Percentiles rank a stretch among this genome's conserved stretches.
Conservation (phyloP, 2,113 vertebrate species). For the Cervus canadensis region DNA sequence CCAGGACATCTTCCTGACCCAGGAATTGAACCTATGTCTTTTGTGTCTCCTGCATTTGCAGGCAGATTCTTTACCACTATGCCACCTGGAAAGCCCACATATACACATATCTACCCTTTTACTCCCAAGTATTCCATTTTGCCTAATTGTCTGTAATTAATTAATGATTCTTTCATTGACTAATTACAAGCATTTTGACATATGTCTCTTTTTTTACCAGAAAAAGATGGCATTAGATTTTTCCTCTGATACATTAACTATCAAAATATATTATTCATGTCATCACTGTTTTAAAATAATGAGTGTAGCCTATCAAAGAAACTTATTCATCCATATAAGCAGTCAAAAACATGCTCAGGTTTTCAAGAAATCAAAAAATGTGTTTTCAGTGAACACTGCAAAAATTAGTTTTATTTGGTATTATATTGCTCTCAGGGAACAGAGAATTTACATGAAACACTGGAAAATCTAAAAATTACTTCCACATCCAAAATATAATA, state of each 20-base stretch:
- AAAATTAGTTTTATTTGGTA: not conserved
- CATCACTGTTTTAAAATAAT: not conserved
- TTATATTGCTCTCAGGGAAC: not conserved
- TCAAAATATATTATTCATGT: not conserved
- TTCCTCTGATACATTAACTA: not conserved
- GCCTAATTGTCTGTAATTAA: not conserved
- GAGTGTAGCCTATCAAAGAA: not conserved
- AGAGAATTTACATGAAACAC: not conserved
- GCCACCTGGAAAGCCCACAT: not conserved
- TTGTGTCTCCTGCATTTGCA: not conserved
- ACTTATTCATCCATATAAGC: not conserved
- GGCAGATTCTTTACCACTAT: not conserved
- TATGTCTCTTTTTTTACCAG: not conserved
- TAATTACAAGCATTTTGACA: not conserved
- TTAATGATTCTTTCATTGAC: not conserved
- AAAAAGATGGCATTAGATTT: not conserved
- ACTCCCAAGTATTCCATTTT: not conserved
- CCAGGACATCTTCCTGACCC: not conserved
- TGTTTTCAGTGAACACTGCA: not conserved
- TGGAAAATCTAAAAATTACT: not conserved
- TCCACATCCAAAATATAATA: not conserved
- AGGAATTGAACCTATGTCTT: not conserved
- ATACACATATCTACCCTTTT: not conserved
- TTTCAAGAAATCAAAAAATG: not conserved
- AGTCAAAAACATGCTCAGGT: not conserved